A percentile compares a stretch with the other conserved stretches of the same genome.
Evolutionary conservation across 2,113 vertebrate genomes (phyloP).

Genomic region (Rafetus swinhoei): DNA sequence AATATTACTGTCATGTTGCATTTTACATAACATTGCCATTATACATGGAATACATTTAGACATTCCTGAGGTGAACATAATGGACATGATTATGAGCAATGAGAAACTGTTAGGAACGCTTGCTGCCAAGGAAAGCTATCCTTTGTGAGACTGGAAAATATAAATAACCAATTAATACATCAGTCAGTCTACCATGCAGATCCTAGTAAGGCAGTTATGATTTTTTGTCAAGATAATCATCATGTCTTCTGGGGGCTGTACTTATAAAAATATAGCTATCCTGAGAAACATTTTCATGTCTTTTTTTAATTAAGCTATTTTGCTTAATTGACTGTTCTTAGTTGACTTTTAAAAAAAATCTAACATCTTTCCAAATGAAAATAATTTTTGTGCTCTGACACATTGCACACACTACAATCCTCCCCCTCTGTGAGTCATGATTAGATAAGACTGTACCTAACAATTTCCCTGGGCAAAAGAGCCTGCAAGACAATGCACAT

Average conservation of each 20-base stretch:
- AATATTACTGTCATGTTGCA: slow-evolving; percentile 60
- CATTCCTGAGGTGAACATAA: slow-evolving; percentile 60
- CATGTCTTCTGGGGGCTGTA: slow-evolving; percentile 33
- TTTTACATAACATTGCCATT: slow-evolving; percentile 61
- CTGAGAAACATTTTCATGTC: not conserved
- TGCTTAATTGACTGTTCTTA: slow-evolving; percentile 33
- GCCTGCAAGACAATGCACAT: not conserved
- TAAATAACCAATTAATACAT: slow-evolving; percentile 67
- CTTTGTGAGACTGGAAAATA: slow-evolving; percentile 59
- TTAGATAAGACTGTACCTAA: not conserved
- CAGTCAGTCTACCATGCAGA: slow-evolving; percentile 50
- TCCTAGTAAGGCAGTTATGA: slow-evolving; percentile 45
- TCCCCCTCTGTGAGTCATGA: not conserved
- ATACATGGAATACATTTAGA: slow-evolving; percentile 40
- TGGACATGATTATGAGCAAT: slow-evolving; percentile 57
- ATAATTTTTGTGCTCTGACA: slow-evolving; percentile 35
- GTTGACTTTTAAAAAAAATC: slow-evolving; percentile 32
- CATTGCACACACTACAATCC: not conserved
- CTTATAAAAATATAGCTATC: slow-evolving; percentile 58
- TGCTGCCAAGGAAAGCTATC: slow-evolving; percentile 20
- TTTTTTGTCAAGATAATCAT: slow-evolving; percentile 67
- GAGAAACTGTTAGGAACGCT: slow-evolving; percentile 44
- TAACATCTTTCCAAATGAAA: slow-evolving; percentile 54
- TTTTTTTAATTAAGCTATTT: slow-evolving; percentile 29
- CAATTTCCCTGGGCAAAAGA: not conserved